A percentile compares a stretch with the other conserved stretches of the same genome.
These are phyloP conservation scores for Corvus hawaiiensis DNA, from an alignment of 2,113 vertebrate genomes.

Conservation along the genomic window DNA sequence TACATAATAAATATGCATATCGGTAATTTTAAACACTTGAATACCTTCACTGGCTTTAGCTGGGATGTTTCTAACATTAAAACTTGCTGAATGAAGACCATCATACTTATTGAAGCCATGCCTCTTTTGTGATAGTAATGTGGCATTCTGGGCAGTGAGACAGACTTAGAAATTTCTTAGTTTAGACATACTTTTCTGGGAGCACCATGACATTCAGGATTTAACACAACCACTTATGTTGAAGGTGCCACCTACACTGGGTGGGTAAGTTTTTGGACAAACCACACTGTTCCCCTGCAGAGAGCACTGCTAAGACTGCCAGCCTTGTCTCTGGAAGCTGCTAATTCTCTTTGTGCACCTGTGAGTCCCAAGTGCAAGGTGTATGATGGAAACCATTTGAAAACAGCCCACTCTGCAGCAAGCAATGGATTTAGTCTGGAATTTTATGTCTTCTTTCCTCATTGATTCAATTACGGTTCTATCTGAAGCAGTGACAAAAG, in stretches of 20 bases:
- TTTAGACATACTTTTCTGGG: neutral
- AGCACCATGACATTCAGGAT: neutral
- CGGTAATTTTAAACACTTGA: neutral
- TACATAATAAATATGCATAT: neutral
- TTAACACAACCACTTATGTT: neutral
- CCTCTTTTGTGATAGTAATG: neutral
- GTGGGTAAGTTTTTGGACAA: neutral
- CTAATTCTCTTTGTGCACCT: neutral
- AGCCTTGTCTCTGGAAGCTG: neutral
- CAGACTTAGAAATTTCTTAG: neutral
- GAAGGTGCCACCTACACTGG: fast-evolving
- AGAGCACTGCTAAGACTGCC: neutral
- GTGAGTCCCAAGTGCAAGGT: neutral
- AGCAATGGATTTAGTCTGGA: neutral
- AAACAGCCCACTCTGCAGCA: neutral
- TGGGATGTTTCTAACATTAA: neutral
- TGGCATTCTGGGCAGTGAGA: neutral
- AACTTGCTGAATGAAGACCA: neutral
- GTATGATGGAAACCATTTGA: neutral
- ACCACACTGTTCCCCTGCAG: neutral
- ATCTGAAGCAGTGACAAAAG: neutral
- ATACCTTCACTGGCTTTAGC: neutral
- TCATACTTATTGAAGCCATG: neutral
- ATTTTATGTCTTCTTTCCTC: neutral
- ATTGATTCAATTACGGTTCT: neutral